These are phyloP conservation scores for Stenodema calcarata DNA, from an alignment of 2,888 invertebrate genomes.

Conservation along the genomic window DNA sequence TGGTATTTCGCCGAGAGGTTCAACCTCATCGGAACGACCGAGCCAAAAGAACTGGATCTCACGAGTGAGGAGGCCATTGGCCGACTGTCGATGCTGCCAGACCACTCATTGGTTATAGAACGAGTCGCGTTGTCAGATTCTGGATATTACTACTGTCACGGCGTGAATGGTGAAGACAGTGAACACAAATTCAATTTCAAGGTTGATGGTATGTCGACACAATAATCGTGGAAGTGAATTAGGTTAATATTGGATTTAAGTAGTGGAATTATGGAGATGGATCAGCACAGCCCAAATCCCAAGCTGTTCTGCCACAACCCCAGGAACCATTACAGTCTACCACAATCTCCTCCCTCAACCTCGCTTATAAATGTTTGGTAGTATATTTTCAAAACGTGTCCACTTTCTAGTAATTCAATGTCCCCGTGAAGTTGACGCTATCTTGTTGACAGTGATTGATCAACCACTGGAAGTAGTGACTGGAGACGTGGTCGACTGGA, in stretches of 20 bases:
- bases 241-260: too few species aligned
- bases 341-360: too few species aligned
- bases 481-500: conserved; percentile 17
- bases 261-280: too few species aligned
- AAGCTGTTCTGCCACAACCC: too few species aligned
- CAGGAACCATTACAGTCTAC: too few species aligned
- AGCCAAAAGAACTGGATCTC: conserved; percentile 62
- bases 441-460: background rate
- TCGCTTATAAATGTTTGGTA: too few species aligned
- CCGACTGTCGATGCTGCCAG: conserved; percentile 62
- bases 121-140: conserved; percentile 62
- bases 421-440: too few species aligned
- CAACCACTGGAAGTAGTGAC: background rate
- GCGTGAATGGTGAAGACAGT: conserved; percentile 59
- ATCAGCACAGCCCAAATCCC: too few species aligned
- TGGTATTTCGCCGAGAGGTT: conserved; percentile 65
- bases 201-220: conserved; percentile 4
- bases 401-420: too few species aligned
- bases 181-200: conserved; percentile 36
- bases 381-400: too few species aligned
- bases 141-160: conserved; percentile 65
- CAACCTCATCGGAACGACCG: conserved; percentile 58
- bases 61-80: conserved; percentile 63
- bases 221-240: too few species aligned
- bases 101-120: conserved; percentile 64